Evolutionary conservation across 1,140 invertebrate genomes (phyloP).

Genomic region (Pollicipes pollicipes): DNA sequence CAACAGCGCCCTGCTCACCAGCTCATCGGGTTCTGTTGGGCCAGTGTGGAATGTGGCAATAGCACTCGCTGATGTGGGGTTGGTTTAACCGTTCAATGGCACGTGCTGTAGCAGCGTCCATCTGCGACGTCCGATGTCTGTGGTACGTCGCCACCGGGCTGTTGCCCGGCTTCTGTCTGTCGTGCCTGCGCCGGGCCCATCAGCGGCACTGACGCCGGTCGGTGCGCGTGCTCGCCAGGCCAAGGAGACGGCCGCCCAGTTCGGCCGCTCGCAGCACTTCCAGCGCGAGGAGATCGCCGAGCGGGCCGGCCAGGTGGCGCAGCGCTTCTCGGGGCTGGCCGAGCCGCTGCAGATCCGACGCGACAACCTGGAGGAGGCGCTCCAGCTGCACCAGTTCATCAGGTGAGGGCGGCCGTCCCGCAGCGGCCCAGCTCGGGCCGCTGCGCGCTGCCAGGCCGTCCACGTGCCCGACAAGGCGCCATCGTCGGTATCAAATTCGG

Average conservation of each 20-base stretch:
- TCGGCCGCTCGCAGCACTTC: constrained; percentile 58
- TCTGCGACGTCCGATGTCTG: background rate
- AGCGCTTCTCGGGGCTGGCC: constrained; percentile 41
- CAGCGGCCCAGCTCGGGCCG: constrained; percentile 79
- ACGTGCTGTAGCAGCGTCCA: too few relatives aligned
- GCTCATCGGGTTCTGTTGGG: too few relatives aligned
- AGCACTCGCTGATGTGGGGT: too few relatives aligned
- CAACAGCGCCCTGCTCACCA: too few relatives aligned
- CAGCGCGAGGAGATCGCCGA: constrained; percentile 65
- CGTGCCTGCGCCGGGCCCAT: constrained; percentile 9
- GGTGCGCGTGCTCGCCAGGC: constrained; percentile 53
- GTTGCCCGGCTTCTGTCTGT: too few relatives aligned
- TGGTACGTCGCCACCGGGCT: constrained; percentile 29
- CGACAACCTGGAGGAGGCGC: constrained; percentile 74
- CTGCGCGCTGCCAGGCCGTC: constrained; percentile 72
- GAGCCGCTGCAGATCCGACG: constrained; percentile 74
- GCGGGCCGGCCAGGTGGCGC: constrained; percentile 45
- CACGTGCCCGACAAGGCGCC: too few relatives aligned
- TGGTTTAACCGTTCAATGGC: too few relatives aligned
- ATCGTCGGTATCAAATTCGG: too few relatives aligned
- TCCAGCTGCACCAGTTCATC: constrained; percentile 48
- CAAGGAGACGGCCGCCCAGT: constrained; percentile 51
- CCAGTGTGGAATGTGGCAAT: too few relatives aligned
- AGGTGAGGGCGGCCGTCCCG: constrained; percentile 34
- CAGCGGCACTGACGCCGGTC: constrained; percentile 4